These are phyloP conservation scores for Drosophila limbata DNA, from an alignment of 2,888 invertebrate species.

Conservation along the genomic window DNA sequence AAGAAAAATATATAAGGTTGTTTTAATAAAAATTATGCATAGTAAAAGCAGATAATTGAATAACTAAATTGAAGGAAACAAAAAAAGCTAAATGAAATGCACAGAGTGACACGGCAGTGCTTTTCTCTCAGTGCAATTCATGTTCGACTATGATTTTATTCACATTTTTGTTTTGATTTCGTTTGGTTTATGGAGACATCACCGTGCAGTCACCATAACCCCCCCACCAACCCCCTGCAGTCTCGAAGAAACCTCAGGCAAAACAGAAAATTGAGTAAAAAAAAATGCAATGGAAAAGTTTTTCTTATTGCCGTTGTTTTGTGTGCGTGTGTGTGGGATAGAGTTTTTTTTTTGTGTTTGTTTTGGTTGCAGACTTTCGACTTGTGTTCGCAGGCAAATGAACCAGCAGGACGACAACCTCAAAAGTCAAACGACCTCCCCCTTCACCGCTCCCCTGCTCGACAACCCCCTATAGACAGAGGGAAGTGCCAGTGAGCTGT, in stretches of 20 bases:
- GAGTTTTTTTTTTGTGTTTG: constrained; percentile 57
- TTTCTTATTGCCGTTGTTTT: constrained; percentile 42
- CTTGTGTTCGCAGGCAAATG: constrained; percentile 65
- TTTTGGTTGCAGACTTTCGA: constrained; percentile 70
- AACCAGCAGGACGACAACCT: constrained; percentile 70
- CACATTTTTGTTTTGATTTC: constrained; percentile 47
- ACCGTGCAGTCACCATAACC: not conserved
- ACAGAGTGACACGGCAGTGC: not conserved
- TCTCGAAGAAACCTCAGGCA: constrained; percentile 34
- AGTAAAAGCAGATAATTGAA: not conserved
- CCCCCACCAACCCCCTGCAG: not conserved
- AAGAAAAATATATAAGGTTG: not conserved
- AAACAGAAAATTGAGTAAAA: constrained; percentile 38
- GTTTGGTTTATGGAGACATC: constrained; percentile 62
- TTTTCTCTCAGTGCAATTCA: constrained; percentile 43
- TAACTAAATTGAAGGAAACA: not conserved
- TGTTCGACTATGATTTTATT: constrained; percentile 36
- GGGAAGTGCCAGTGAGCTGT: constrained; percentile 62
- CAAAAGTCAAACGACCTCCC: constrained; percentile 46
- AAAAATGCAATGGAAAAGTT: constrained; percentile 53
- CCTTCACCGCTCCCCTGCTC: not conserved
- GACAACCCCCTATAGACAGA: not conserved
- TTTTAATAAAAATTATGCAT: not conserved
- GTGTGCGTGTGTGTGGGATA: constrained; percentile 5
- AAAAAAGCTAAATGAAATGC: not conserved